Percentiles rank a stretch among this genome's conserved stretches.
phyloP scores from a whole-genome alignment of 1,140 invertebrate species.

The Aphis craccivora region DNA sequence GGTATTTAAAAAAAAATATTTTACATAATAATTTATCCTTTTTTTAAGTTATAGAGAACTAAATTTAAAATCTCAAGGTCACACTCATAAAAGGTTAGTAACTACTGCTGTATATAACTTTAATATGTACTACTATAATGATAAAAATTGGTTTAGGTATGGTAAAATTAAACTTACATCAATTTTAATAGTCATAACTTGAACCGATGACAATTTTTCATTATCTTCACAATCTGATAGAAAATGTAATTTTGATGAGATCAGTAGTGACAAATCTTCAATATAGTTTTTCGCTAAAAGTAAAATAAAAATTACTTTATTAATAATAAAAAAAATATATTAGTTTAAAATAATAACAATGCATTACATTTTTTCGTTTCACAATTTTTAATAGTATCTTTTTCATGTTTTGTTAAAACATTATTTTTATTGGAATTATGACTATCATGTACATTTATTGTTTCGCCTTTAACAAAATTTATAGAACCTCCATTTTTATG shows the following conservation, averaged over 20 bases:
- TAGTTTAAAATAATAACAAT: neutral
- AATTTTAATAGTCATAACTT: constrained; percentile 56
- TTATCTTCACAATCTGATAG: constrained; percentile 47
- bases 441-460: constrained; percentile 35
- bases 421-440: neutral
- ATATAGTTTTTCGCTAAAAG: constrained; percentile 28
- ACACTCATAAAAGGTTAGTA: too few relatives aligned
- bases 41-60: too few relatives aligned
- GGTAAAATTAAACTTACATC: constrained; percentile 42
- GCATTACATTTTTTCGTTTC: constrained; percentile 33
- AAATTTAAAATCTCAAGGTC: too few relatives aligned
- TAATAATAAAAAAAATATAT: neutral
- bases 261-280: constrained; percentile 37
- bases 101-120: too few relatives aligned
- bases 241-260: constrained; percentile 55
- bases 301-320: neutral
- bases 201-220: constrained; percentile 45
- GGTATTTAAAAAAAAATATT: too few relatives aligned
- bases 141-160: too few relatives aligned
- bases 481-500: constrained; percentile 39
- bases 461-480: constrained; percentile 49
- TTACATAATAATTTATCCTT: too few relatives aligned
- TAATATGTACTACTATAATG: too few relatives aligned
- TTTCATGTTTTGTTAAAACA: constrained; percentile 17
- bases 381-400: neutral